Percentiles rank a stretch among this genome's conserved stretches.
Conservation (phyloP, 2,113 vertebrate species). For the Todiramphus saurophagus region DNA sequence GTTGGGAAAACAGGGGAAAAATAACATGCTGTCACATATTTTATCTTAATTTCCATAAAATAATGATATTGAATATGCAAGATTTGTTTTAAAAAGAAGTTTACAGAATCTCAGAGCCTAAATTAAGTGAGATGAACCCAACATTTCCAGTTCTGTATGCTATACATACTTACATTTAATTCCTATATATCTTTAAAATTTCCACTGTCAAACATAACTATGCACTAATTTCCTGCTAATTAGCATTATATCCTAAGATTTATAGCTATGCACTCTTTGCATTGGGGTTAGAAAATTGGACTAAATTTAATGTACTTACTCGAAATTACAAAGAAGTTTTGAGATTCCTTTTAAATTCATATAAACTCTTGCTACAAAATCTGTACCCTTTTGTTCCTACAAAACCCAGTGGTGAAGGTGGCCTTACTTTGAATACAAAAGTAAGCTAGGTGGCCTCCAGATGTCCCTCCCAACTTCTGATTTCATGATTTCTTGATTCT, state of each 20-base stretch:
- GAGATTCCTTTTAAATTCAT: not conserved
- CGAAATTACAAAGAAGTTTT: not conserved
- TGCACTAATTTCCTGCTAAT: not conserved
- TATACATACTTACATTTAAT: not conserved
- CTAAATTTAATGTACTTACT: not conserved
- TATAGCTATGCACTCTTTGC: not conserved
- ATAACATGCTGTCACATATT: not conserved
- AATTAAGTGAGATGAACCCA: not conserved
- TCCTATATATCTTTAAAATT: not conserved
- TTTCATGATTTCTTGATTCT: not conserved
- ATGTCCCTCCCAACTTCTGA: not conserved
- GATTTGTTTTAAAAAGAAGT: not conserved
- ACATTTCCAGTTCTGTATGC: not conserved
- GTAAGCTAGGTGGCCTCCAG: not conserved
- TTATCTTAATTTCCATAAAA: not conserved
- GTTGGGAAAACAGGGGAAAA: fast-evolving
- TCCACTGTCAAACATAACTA: not conserved
- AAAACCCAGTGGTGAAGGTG: not conserved
- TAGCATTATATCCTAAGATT: not conserved
- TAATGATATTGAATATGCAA: not conserved
- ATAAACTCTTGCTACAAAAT: not conserved
- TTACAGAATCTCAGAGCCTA: not conserved
- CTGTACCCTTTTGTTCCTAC: not conserved
- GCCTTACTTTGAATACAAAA: not conserved
- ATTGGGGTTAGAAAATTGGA: not conserved